A percentile compares a stretch with the other conserved stretches of the same genome.
Evolutionary conservation across 2,888 invertebrate species (phyloP).

Genomic region (Tenthredo notha): DNA sequence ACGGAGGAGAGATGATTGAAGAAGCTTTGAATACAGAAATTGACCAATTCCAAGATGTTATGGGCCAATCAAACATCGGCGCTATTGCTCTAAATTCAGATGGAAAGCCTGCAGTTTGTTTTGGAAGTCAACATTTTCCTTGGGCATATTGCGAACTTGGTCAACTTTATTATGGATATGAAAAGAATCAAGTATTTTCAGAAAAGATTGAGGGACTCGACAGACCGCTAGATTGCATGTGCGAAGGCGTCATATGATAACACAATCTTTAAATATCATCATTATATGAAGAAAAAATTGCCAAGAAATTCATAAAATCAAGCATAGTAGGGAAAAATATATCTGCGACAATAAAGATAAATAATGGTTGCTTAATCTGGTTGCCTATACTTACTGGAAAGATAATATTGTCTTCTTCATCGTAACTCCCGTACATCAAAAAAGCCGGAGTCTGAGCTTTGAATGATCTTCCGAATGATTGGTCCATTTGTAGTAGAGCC

Average conservation of each 20-base stretch:
- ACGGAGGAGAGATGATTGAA: background rate
- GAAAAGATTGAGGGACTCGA: constrained; percentile 61
- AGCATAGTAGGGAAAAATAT: no score
- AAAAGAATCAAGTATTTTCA: constrained; percentile 54
- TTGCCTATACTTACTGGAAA: constrained; percentile 80
- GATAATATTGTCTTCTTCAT: constrained; percentile 83
- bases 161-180: constrained; percentile 65
- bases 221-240: constrained; percentile 59
- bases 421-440: constrained; percentile 86
- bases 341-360: background rate
- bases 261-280: background rate
- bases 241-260: constrained; percentile 30
- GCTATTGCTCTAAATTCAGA: constrained; percentile 60
- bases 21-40: constrained; percentile 59
- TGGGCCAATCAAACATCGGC: constrained; percentile 57
- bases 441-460: constrained; percentile 83
- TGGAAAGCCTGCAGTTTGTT: constrained; percentile 63
- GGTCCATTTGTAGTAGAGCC: constrained; percentile 85
- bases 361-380: background rate
- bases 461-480: constrained; percentile 84
- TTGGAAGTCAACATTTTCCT: constrained; percentile 64
- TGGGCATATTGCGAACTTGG: constrained; percentile 68
- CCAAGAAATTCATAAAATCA: no score
- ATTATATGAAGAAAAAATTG: no score
- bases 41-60: constrained; percentile 59